Evolutionary conservation across 2,113 vertebrate genomes (phyloP).

Genomic region (Pelobates fuscus): DNA sequence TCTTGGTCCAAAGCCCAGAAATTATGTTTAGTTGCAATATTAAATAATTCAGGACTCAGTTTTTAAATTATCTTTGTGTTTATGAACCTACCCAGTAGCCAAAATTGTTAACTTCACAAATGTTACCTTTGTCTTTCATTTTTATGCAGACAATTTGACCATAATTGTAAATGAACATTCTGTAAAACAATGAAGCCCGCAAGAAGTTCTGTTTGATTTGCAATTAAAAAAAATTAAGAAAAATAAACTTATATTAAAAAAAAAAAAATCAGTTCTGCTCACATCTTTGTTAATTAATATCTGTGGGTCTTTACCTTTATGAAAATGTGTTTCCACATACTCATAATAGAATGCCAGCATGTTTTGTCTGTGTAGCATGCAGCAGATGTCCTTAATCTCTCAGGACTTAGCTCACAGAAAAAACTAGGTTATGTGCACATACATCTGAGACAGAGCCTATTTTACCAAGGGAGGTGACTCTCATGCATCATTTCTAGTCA

Average conservation of each 20-base stretch:
- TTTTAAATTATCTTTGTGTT: constrained; percentile 14
- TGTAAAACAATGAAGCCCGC: not conserved
- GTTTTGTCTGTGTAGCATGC: constrained; percentile 49
- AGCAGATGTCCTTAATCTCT: constrained; percentile 51
- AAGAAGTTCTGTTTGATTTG: not conserved
- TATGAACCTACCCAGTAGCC: not conserved
- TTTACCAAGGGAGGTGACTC: constrained; percentile 47
- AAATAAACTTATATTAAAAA: not conserved
- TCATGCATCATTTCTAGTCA: constrained; percentile 48
- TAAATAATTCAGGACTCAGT: constrained; percentile 33
- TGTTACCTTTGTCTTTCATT: not conserved
- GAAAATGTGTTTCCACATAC: constrained; percentile 39
- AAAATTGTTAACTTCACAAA: not conserved
- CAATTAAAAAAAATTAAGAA: not conserved
- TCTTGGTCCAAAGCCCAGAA: constrained; percentile 36
- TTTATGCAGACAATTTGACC: not conserved
- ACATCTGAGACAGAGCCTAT: constrained; percentile 45
- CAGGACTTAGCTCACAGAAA: constrained; percentile 48
- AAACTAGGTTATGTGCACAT: constrained; percentile 48
- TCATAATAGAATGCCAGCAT: constrained; percentile 42
- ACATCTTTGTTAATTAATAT: constrained; percentile 30
- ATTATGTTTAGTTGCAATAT: constrained; percentile 37
- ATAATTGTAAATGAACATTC: not conserved
- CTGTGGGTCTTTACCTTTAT: constrained; percentile 38
- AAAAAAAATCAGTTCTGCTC: not conserved